phyloP scores from a whole-genome alignment of 2,888 invertebrate species.

The Scelioninae gen. 2 region DNA sequence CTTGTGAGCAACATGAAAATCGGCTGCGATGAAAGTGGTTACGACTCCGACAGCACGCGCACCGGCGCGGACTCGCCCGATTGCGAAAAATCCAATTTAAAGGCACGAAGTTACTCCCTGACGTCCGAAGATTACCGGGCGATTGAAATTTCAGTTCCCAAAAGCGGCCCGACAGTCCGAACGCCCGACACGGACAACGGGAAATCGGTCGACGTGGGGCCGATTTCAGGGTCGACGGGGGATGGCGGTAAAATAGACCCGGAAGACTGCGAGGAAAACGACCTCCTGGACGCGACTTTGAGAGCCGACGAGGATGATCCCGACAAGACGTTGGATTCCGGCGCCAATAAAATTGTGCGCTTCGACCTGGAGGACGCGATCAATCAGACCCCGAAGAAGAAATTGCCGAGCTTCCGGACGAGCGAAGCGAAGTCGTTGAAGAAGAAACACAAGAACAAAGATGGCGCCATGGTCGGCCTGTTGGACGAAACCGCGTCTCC shows the following conservation, averaged over 20 bases:
- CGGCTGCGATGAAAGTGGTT: conserved; percentile 78
- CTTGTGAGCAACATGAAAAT: conserved; percentile 72
- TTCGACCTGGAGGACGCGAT: conserved; percentile 8
- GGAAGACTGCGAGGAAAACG: conserved; percentile 9
- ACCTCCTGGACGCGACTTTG: conserved; percentile 8
- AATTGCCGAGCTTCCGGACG: conserved; percentile 3
- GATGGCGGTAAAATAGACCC: too few species aligned
- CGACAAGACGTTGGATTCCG: conserved; percentile 60
- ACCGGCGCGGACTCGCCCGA: conserved; percentile 77
- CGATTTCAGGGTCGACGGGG: conserved; percentile 3
- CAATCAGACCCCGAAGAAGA: conserved; percentile 57
- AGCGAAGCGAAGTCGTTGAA: conserved; percentile 32
- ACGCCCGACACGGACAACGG: not conserved
- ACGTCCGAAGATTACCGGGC: conserved; percentile 70
- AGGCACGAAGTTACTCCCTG: conserved; percentile 68
- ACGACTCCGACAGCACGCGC: conserved; percentile 79
- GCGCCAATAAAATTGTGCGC: not conserved
- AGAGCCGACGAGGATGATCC: conserved; percentile 11
- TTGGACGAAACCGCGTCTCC: conserved; percentile 72
- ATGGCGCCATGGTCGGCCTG: conserved; percentile 59
- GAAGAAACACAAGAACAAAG: conserved; percentile 54
- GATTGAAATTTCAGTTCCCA: conserved; percentile 55
- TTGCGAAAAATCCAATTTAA: conserved; percentile 69
- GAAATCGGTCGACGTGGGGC: not conserved
- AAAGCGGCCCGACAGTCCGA: not conserved